phyloP scores from a whole-genome alignment of 1,140 invertebrate genomes.

The Calliopsis andreniformis region DNA sequence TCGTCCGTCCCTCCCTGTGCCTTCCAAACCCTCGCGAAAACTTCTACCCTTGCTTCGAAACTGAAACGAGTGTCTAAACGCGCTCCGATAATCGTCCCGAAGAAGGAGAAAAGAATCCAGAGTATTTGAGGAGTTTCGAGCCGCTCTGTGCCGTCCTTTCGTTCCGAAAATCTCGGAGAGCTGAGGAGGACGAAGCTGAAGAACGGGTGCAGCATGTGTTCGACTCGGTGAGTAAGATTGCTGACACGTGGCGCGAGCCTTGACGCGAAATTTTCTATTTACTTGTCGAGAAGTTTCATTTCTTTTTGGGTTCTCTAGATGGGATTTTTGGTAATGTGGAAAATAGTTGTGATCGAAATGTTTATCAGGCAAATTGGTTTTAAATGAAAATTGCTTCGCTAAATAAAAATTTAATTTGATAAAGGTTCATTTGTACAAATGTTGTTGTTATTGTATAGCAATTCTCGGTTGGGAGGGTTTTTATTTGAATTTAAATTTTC shows the following conservation, averaged over 20 bases:
- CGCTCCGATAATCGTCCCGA: conserved; percentile 2
- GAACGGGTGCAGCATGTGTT: conserved; percentile 47
- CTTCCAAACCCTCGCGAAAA: conserved; percentile 16
- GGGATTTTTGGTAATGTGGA: too few species aligned
- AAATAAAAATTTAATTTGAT: too few species aligned
- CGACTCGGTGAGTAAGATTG: conserved; percentile 51
- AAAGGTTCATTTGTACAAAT: too few species aligned
- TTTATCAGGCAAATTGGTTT: too few species aligned
- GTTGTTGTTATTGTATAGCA: too few species aligned
- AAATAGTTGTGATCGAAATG: too few species aligned
- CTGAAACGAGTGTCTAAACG: conserved; percentile 27
- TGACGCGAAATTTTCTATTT: background rate
- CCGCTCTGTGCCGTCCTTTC: conserved; percentile 23
- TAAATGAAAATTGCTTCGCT: too few species aligned
- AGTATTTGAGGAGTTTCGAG: conserved; percentile 27
- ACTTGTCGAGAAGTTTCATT: background rate
- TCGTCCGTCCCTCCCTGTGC: conserved; percentile 57
- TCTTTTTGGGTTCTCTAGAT: too few species aligned
- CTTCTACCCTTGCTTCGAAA: conserved; percentile 11
- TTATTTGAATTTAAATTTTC: too few species aligned
- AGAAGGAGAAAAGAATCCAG: conserved; percentile 4
- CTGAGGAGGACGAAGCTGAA: conserved; percentile 9
- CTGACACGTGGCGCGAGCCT: conserved; percentile 15
- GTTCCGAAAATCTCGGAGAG: background rate
- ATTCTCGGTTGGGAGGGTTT: too few species aligned